Conservation (phyloP, 2,797 vertebrate genomes). For the Chelon labrosus region DNA sequence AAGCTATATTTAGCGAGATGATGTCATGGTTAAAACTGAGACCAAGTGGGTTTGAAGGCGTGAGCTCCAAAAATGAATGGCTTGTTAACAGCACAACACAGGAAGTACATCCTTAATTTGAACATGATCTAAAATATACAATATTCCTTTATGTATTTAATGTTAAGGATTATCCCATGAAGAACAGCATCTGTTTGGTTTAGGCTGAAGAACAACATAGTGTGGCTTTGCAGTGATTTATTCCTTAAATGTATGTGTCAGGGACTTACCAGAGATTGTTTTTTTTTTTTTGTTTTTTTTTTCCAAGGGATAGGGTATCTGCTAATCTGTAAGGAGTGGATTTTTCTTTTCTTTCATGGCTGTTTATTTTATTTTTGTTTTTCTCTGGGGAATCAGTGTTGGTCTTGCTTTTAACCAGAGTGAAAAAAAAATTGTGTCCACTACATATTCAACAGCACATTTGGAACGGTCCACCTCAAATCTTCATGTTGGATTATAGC, state of each 20-base stretch:
- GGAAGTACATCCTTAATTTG: not conserved
- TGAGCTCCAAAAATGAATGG: conserved; percentile 19
- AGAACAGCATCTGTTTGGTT: conserved; percentile 10
- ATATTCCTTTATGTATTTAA: conserved; percentile 8
- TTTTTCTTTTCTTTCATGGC: not conserved
- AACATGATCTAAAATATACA: not conserved
- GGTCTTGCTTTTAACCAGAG: not conserved
- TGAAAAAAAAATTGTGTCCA: not conserved
- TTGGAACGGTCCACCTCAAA: too few relatives aligned
- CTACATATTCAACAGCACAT: not conserved
- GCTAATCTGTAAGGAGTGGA: not conserved
- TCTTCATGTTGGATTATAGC: too few relatives aligned
- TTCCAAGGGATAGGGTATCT: not conserved
- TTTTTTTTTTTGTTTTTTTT: not conserved
- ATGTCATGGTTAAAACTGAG: conserved; percentile 49
- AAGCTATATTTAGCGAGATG: conserved; percentile 55
- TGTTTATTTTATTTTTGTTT: too few relatives aligned
- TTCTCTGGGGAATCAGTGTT: not conserved
- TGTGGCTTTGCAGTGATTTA: not conserved
- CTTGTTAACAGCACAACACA: conserved; percentile 12
- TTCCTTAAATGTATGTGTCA: not conserved
- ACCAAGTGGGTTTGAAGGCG: conserved; percentile 43
- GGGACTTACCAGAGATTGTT: not conserved
- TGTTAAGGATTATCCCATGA: conserved; percentile 3
- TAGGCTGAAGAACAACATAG: conserved; percentile 1